A percentile compares a stretch with the other conserved stretches of the same genome.
phyloP scores from a whole-genome alignment of 2,113 vertebrate species.

The Pimephales promelas region DNA sequence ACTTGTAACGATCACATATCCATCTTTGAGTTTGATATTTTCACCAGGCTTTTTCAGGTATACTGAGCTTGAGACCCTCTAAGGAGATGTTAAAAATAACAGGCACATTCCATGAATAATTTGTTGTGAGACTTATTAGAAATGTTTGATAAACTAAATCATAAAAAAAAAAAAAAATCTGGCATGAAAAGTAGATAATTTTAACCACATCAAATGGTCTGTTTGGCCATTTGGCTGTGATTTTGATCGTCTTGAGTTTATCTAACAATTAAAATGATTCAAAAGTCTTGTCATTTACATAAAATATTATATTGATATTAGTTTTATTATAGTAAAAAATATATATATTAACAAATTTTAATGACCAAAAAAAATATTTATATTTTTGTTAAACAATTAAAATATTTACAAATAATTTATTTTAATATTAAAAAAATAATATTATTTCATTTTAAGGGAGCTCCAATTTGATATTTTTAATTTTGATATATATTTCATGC shows the following conservation, averaged over 20 bases:
- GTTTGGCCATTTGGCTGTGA: neutral
- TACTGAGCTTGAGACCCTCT: neutral
- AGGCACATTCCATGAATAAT: neutral
- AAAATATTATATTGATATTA: too few species aligned
- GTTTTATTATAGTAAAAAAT: too few species aligned
- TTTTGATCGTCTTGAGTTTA: too few species aligned
- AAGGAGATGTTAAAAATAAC: neutral
- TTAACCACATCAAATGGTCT: neutral
- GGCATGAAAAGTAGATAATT: neutral
- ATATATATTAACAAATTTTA: too few species aligned
- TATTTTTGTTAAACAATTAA: too few species aligned
- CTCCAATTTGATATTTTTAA: neutral
- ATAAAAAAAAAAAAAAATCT: neutral
- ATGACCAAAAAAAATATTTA: too few species aligned
- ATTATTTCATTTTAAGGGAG: too few species aligned
- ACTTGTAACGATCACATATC: slow-evolving; percentile 86
- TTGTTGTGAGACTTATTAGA: neutral
- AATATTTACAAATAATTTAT: too few species aligned
- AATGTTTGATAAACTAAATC: neutral
- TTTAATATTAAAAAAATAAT: neutral
- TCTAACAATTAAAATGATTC: neutral
- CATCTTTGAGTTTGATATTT: slow-evolving; percentile 90
- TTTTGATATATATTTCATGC: neutral
- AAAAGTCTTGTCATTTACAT: too few species aligned
- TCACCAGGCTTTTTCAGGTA: slow-evolving; percentile 89